Base-by-base conservation (phyloP, 2,797 vertebrate genomes). In the Pipistrellus kuhlii region DNA sequence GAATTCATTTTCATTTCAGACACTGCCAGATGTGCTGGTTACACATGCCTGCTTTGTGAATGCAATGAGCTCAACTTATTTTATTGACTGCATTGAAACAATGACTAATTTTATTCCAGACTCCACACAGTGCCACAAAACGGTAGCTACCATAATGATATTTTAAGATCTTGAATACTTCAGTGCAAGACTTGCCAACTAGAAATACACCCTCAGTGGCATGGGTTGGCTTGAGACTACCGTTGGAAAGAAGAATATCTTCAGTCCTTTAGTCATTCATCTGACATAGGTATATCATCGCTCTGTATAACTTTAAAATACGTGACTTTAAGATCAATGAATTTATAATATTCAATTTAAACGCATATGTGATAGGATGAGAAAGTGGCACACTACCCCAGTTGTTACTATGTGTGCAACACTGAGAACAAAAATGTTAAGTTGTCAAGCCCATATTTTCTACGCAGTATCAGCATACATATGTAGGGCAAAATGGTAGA, bases 41-140 rank as follows among this genome's bases (percentile, higher is more conserved):
- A 94, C 96, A 95, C 95, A 95, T 97, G 96, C 91, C 94, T 96
- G 96, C 95, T 95, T 94, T 88, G 87, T 91, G 96, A 95, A 80
- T 93, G 96, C 95, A 96, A 85, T 88, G 87, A 94, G 88, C 82
- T 76, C 77, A 53, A 85, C 84, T 94, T 96, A 95, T 41, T 91
- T 96, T 93, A 96, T 76, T 87, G 92, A 94, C 91, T 95, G 87
- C 91, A 95, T 93, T 95, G 93, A 95, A 96, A 97, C 95, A 96
- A 97, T 94, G 91, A 85, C 96, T 96, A 94, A 96, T 96, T 96
- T 94, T 94, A 96, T 96, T 96, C 44, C 73, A 94, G 91, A 85
- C 87, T 96, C 91, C 71, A 85, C 69, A 87, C 59, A 89, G 69
- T 80, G 87, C 66, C 83, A 89, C 95, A 88, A 92, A 93, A 94